phyloP scores from a whole-genome alignment of 1,140 invertebrate species.

The Chironomus striatipennis region DNA sequence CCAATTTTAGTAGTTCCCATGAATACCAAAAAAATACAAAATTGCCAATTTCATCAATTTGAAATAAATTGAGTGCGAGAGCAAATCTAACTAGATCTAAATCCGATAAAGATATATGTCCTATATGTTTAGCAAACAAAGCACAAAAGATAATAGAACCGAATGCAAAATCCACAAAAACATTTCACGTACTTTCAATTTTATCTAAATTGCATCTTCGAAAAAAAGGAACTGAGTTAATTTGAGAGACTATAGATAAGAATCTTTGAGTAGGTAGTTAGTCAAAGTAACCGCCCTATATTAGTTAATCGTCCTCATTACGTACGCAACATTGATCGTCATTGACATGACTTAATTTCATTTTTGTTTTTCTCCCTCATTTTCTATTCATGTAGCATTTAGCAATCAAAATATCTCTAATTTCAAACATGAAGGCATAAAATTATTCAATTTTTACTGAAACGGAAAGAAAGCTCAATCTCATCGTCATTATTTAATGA shows the following conservation, averaged over 20 bases:
- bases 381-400: background rate
- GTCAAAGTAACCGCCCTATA: background rate
- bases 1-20: too few species aligned
- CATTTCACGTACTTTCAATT: slow-evolving; percentile 1
- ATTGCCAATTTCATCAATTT: too few species aligned
- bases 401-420: too few species aligned
- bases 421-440: too few species aligned
- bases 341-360: slow-evolving; percentile 16
- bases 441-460: slow-evolving; percentile 19
- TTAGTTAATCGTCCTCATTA: slow-evolving; percentile 8
- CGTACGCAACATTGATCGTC: slow-evolving; percentile 5
- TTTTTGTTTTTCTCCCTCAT: slow-evolving; percentile 4
- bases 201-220: background rate
- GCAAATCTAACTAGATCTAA: too few species aligned
- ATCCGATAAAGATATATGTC: too few species aligned
- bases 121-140: background rate
- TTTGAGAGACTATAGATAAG: background rate
- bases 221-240: background rate
- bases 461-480: slow-evolving; percentile 8
- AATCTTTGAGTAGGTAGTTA: background rate
- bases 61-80: too few species aligned
- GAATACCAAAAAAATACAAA: too few species aligned
- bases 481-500: slow-evolving; percentile 15
- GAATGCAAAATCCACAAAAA: background rate
- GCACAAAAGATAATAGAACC: background rate